phyloP scores from a whole-genome alignment of 2,797 vertebrate species.

The Cossypha caffra region DNA sequence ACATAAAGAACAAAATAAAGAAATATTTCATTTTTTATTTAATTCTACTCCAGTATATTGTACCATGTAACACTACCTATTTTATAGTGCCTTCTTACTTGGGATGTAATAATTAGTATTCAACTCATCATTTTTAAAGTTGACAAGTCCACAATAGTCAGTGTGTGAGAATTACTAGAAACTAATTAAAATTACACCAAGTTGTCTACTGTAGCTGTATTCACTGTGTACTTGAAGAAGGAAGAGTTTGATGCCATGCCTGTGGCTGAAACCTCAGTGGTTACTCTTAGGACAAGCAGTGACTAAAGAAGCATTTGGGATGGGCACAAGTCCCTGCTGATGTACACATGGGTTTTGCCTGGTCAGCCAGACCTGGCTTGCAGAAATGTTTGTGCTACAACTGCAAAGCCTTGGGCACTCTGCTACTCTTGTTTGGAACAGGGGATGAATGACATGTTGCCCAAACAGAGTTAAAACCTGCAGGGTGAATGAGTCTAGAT shows the following conservation, averaged over 20 bases:
- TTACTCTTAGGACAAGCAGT: background rate
- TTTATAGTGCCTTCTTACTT: background rate
- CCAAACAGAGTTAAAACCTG: background rate
- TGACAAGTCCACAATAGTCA: background rate
- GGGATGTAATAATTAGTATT: background rate
- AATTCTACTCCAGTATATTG: background rate
- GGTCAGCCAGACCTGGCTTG: background rate
- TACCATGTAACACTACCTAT: background rate
- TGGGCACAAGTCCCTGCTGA: background rate
- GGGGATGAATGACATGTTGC: background rate
- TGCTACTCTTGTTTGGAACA: background rate
- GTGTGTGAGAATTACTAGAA: background rate
- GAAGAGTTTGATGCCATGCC: background rate
- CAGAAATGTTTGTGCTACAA: background rate
- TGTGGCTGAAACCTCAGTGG: background rate
- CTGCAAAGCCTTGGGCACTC: background rate
- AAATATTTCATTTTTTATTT: background rate
- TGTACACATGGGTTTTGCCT: background rate
- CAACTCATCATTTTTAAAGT: background rate
- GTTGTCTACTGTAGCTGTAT: background rate
- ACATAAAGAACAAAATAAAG: background rate
- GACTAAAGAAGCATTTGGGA: background rate
- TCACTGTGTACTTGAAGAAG: background rate
- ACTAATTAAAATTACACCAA: background rate
- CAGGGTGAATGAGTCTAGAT: background rate